These are phyloP conservation scores for Pristionchus entomophagus DNA, from an alignment of 2,888 invertebrate species.

Conservation along the genomic window DNA sequence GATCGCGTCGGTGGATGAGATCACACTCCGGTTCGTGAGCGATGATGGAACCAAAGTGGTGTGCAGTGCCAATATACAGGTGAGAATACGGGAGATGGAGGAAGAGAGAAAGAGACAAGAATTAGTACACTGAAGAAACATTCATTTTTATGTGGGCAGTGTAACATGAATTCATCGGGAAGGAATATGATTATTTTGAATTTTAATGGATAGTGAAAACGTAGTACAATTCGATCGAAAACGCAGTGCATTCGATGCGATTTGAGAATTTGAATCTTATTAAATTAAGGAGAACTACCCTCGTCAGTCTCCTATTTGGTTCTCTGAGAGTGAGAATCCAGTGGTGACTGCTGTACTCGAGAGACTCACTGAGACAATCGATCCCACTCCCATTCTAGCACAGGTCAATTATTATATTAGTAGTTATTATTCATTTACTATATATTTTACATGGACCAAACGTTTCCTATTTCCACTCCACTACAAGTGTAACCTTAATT, in stretches of 20 bases:
- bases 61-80: constrained; percentile 98
- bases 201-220: too few relatives aligned
- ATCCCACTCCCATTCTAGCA: constrained; percentile 58
- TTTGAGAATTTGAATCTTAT: too few relatives aligned
- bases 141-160: not conserved
- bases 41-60: constrained; percentile 94
- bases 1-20: constrained; percentile 98
- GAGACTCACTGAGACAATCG: constrained; percentile 87
- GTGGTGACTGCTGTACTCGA: constrained; percentile 95
- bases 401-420: constrained; percentile 49
- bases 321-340: constrained; percentile 96
- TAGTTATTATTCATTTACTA: too few relatives aligned
- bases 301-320: constrained; percentile 97
- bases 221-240: too few relatives aligned
- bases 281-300: constrained; percentile 93
- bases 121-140: too few relatives aligned
- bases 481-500: too few relatives aligned
- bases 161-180: not conserved
- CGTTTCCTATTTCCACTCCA: too few relatives aligned
- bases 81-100: constrained; percentile 75
- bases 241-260: too few relatives aligned
- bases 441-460: too few relatives aligned
- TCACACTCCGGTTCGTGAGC: constrained; percentile 96
- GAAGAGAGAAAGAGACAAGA: too few relatives aligned
- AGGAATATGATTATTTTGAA: too few relatives aligned